Evolutionary conservation across 1,140 invertebrate genomes (phyloP).

Genomic region (Drosophila lowei): DNA sequence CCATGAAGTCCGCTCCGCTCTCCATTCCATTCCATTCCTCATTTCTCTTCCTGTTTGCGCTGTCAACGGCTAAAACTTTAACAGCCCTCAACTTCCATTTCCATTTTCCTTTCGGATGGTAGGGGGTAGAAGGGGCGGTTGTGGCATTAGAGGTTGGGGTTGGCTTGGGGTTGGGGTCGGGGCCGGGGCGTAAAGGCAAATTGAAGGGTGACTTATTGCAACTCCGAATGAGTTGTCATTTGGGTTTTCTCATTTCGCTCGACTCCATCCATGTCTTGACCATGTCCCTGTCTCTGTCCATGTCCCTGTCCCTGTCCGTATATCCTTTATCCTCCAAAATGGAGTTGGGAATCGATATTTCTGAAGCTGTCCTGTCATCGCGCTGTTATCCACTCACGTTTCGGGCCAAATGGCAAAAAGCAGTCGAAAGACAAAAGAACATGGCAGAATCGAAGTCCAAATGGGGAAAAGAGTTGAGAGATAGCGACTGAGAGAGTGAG

Average conservation of each 20-base stretch:
- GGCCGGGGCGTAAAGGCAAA: conserved; percentile 29
- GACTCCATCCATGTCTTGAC: conserved; percentile 13
- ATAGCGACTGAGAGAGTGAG: neutral
- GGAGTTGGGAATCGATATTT: conserved; percentile 43
- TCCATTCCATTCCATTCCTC: conserved; percentile 11
- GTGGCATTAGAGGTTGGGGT: conserved; percentile 9
- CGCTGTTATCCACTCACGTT: conserved; percentile 48
- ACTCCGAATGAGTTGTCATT: conserved; percentile 71
- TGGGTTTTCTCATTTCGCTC: conserved; percentile 32
- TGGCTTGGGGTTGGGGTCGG: neutral
- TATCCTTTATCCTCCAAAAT: conserved; percentile 33
- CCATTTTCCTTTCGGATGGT: conserved; percentile 12
- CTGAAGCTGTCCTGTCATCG: conserved; percentile 36
- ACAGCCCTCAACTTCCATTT: conserved; percentile 39
- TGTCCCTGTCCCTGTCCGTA: neutral
- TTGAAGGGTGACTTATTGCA: conserved; percentile 75
- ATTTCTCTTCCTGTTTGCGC: conserved; percentile 35
- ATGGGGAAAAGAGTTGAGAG: conserved; percentile 2
- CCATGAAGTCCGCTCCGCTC: neutral
- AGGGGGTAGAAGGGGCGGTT: neutral
- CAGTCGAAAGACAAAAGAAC: conserved; percentile 34
- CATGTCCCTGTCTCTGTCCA: neutral
- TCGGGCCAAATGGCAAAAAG: conserved; percentile 34
- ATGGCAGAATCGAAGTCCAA: conserved; percentile 2
- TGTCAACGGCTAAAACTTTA: conserved; percentile 66